Conservation (phyloP, 2,797 vertebrate genomes). For the Ceyx erithaca region DNA sequence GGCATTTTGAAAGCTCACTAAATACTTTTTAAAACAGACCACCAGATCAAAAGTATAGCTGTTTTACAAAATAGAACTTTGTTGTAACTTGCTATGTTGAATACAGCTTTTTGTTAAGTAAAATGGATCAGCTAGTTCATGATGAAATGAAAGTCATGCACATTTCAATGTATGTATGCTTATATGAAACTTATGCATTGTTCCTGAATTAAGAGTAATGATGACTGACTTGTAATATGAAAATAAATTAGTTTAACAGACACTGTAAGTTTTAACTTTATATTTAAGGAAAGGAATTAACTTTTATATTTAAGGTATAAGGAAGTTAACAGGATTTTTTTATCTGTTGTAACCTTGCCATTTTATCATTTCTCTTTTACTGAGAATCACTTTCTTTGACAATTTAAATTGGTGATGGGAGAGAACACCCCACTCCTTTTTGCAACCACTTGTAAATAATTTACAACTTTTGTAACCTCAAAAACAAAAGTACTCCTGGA, state of each 20-base stretch:
- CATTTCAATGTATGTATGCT: background rate
- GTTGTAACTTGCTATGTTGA: slow-evolving; percentile 16
- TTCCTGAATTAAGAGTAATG: slow-evolving; percentile 65
- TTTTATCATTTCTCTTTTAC: background rate
- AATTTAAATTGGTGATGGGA: background rate
- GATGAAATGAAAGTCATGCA: slow-evolving; percentile 61
- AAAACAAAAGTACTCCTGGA: slow-evolving; percentile 59
- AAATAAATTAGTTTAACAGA: slow-evolving; percentile 68
- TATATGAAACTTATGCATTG: slow-evolving; percentile 16
- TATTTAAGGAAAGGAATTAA: background rate
- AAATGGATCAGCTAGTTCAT: slow-evolving; percentile 67
- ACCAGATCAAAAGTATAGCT: background rate
- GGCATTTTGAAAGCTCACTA: background rate
- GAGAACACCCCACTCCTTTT: background rate
- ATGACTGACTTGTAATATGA: slow-evolving; percentile 54
- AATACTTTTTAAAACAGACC: background rate
- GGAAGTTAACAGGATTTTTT: slow-evolving; percentile 18
- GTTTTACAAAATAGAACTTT: background rate
- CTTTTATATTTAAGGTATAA: background rate
- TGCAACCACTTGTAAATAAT: slow-evolving; percentile 22
- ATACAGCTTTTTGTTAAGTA: slow-evolving; percentile 49
- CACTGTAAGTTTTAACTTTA: background rate
- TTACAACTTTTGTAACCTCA: slow-evolving; percentile 57
- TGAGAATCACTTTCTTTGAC: background rate
- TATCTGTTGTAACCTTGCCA: background rate